Base-by-base conservation (phyloP, 2,888 invertebrate genomes). In the Lissocephala sabroskyi region DNA sequence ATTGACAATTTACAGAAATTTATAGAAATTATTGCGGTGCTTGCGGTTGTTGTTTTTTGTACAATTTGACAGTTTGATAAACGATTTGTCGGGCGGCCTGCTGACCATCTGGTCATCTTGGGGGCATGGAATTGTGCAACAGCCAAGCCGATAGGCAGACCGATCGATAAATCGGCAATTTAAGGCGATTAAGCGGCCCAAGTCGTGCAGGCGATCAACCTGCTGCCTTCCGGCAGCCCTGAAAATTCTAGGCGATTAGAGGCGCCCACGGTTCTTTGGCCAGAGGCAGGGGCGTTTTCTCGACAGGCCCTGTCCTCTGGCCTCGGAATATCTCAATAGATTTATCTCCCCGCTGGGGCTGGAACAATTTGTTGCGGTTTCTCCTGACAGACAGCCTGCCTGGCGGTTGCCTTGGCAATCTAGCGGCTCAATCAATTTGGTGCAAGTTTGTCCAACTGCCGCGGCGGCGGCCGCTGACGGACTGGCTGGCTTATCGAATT, bases 401-500 rank as follows among this genome's bases (percentile, higher is more conserved):
- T 33, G 33, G 2, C 11, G 14, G 13, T 33, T 13, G 41, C 50
- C 56, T 65, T 65, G 56, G 68, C 58, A 70, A 70, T 75, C 68
- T 73, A n/a, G 52, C 56, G 41, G 62, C 57, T 76, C 76, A 76
- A 70, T 70, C 68, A 70, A 75, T 65, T 59, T 67, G 56, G 49
- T 47, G 68, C 76, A 62, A 62, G 62, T 67, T 75, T 64, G 62
- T 55, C 55, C 49, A 56, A 64, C 64, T 52, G 60, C 54, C n/a
- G n/a, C n/a, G n/a, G 58, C 39, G n/a, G 23, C 4, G 4, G 9
- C 39, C 5, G n/a, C 33, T 32, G 23, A 19, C 44, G 48, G 58
- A 67, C 68, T 67, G 57, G 18, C 45, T 56, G 56, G 77, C 66
- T 76, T 76, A 71, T 76, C 77, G 56, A 71, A 76, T 71, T 74